Evolutionary conservation across 2,113 vertebrate species (phyloP), one percentile per base, ranked within the genome.

Genomic region (Catagonus wagneri): DNA sequence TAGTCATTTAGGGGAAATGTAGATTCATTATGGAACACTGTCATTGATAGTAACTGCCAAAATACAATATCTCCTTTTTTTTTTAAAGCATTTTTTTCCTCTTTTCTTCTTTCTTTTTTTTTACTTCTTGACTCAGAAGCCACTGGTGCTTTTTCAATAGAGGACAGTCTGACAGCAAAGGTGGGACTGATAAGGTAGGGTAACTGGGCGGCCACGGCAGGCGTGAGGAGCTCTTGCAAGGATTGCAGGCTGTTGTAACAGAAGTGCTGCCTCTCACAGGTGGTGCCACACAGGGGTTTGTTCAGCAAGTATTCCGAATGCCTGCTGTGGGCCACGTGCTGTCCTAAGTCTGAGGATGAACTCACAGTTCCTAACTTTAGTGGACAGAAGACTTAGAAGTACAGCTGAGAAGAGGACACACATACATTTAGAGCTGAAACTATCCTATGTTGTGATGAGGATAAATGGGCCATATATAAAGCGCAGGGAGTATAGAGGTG

Each of bases 291-390:
- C 29, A 3, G 1, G 25, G 44, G 3, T 52, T 19, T 2, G 4
- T 56, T 78, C 19, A 6, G 7, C 17, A 7, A 14, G 32, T 22
- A 3, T 20, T 56, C 7, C 60, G 68, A 72, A 12, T 16, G 36
- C 3, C 54, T 27, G 1, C 10, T 2, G 0, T 9, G 13, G 34
- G 10, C 1, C 0, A 10, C 4, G 1, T 16, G 14, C 61, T 29
- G 2, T 44, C 63, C 75, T 22, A 22, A 23, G 9, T 61, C 12
- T 63, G 65, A 71, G 71, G 50, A 10, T 27, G 69, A 75, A 61
- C 34, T 74, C 4, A 74, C 2, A 32, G 29, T 63, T 56, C 81
- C 58, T 6, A 20, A 34, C 34, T 23, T 32, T 2, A 61, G 7
- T 3, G 34, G n/a, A n/a, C n/a, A n/a, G n/a, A n/a, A 6, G 44